Evolutionary conservation across 2,888 invertebrate species (phyloP), one percentile per base, ranked within the genome.

Genomic region (Scaeva pyrastri): DNA sequence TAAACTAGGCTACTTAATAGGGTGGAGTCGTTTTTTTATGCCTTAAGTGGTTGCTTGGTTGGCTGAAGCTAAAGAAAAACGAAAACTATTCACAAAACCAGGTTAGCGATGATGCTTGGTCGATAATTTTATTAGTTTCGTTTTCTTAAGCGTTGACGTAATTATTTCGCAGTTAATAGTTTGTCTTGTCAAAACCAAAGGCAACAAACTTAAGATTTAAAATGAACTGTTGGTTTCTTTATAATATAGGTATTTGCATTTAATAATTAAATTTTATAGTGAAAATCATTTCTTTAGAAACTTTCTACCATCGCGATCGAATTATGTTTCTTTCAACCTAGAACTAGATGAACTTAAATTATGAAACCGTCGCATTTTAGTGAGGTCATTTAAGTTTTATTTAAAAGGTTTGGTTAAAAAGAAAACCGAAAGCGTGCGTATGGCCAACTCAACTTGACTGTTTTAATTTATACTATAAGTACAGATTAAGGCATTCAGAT

Each of bases 101-200:
- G 74, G 64, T 60, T 74, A 72, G 52, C 52, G 66, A 52, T 68
- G 68, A 68, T 68, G 84, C 80, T 84, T 84, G 84, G 84, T 84
- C 80, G 84, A 84, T 84, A 84, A 80, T 84, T 72, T 75, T 66
- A 80, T 76, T 75, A 66, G 58, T 75, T 80, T 75, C 43, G 52
- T 74, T 79, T 43, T 50, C 45, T 78, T 78, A 31, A 23, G 14
- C 11, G 48, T 50, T 72, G 74, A 43, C 66, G 62, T 41, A 58
- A 62, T 74, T 48, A 60, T 74, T 70, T 68, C 31, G 70, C 70
- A 48, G 52, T 81, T 81, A 19, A 72, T 36, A 21, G 48, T 72
- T 60, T 72, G 21, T 23, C 23, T 60, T 39, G 10, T 43, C n/a
- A 31, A 19, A 56, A 41, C 43, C 26, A 77, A 60, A 77, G 50